A percentile compares a stretch with the other conserved stretches of the same genome.
These are phyloP conservation scores for Acromyrmex echinatior DNA, from an alignment of 1,140 invertebrate species.

Conservation along the genomic window DNA sequence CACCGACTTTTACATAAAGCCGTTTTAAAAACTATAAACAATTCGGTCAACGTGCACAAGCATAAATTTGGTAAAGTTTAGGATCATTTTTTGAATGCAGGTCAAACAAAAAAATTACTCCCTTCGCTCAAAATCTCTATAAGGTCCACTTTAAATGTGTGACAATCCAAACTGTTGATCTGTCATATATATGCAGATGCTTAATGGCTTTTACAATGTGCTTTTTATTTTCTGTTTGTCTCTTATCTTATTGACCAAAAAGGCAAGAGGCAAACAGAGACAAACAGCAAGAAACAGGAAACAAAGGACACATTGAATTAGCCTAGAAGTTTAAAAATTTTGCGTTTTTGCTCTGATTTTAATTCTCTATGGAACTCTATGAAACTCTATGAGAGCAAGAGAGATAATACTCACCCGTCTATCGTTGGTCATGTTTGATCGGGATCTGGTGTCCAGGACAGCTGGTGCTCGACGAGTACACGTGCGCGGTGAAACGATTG, in stretches of 20 bases:
- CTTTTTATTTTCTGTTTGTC: too few relatives aligned
- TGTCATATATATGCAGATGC: not conserved
- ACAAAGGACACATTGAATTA: too few relatives aligned
- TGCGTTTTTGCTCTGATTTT: not conserved
- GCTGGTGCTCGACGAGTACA: conserved; percentile 57
- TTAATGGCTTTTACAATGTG: not conserved
- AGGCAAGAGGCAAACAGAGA: too few relatives aligned
- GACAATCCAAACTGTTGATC: not conserved
- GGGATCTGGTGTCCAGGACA: conserved; percentile 33
- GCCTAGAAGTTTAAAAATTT: not conserved
- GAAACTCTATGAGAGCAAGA: not conserved
- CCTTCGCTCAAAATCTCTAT: not conserved
- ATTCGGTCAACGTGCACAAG: conserved; percentile 16
- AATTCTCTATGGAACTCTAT: not conserved
- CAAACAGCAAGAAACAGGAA: too few relatives aligned
- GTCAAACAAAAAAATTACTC: not conserved
- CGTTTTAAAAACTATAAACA: not conserved
- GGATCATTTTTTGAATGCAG: not conserved
- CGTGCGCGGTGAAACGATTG: conserved; percentile 61
- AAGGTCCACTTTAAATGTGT: not conserved
- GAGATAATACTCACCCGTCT: conserved; percentile 82
- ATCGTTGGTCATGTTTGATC: conserved; percentile 84
- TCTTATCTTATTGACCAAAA: too few relatives aligned
- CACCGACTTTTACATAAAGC: not conserved
- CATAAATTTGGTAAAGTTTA: not conserved